Evolutionary conservation across 64 coral and sea anemone genomes (phyloP), one percentile per base, ranked within the genome.

Genomic region (Cladopsammia gracilis): DNA sequence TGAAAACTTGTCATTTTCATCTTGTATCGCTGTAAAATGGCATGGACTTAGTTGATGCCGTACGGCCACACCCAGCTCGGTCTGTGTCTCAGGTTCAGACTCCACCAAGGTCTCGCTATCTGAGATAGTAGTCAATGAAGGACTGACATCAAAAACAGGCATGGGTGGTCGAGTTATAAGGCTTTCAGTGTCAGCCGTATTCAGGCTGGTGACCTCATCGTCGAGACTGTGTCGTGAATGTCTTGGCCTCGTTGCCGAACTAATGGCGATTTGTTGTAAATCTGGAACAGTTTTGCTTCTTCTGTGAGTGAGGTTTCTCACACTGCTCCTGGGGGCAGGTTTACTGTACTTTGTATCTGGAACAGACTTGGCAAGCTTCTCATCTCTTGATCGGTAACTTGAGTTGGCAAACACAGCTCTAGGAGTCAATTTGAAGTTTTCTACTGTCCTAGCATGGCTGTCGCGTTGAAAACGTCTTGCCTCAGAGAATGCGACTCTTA

Each of bases 81-180:
- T 87, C 25, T 98, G 92, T 10, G 82, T 79, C 54, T 98, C 96
- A 11, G 88, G 87, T 48, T 99, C 98, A 3, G 94, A 96, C 6
- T 89, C 94, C 13, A 89, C 91, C 7, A 91, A 23, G 52, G 94
- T 99, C 19, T 96, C 94, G 74, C 94, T 99, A 48, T 96, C 98
- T 13, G 96, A 97, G 26, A 97, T 92, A 86, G 98, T 96, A 1
- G 94, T 96, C 25, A 99, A 65, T 18, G 98, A 99, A 6, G 98
- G 98, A 53, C 94, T 99, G 10, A 64, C 98, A 86, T 99, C 94
- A 19, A 99, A 85, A 51, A 99, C 13, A 48, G 98, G 98, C 98
- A 99, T 96, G 4, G 98, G 73, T 12, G 98, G 98, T 46, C 65
- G 83, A 34, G 92, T 96, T 48, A 99, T 62, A 23, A 99, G 71